Evolutionary conservation across 2,888 invertebrate species (phyloP).

Genomic region (Megastigmus dorsalis): DNA sequence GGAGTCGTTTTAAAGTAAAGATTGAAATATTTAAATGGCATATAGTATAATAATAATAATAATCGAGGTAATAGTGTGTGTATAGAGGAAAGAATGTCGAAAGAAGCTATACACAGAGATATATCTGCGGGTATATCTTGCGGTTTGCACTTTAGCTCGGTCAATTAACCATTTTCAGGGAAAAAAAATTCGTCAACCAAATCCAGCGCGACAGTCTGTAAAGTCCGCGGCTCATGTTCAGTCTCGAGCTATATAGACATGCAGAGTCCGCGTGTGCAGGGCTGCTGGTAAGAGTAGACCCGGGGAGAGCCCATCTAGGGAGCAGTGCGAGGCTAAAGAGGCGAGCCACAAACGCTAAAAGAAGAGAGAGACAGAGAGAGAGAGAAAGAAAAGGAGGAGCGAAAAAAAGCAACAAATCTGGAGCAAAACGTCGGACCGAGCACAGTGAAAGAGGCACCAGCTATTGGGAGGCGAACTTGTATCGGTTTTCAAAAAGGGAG

Average conservation of each 20-base stretch:
- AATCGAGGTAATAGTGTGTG: too few relatives aligned
- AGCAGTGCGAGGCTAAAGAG: not conserved
- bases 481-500: slow-evolving; percentile 69
- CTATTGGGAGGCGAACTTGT: slow-evolving; percentile 53
- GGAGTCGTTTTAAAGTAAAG: too few relatives aligned
- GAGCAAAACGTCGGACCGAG: slow-evolving; percentile 14
- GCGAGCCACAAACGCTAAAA: not conserved
- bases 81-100: not conserved
- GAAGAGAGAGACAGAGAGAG: not conserved
- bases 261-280: too few relatives aligned
- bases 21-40: too few relatives aligned
- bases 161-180: slow-evolving; percentile 70
- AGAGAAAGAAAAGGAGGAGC: not conserved
- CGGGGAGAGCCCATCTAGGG: too few relatives aligned
- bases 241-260: slow-evolving; percentile 28
- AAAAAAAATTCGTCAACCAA: slow-evolving; percentile 67
- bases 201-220: slow-evolving; percentile 72
- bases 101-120: not conserved
- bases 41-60: too few relatives aligned
- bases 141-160: slow-evolving; percentile 64
- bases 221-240: slow-evolving; percentile 69
- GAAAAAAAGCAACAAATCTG: not conserved
- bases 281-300: too few relatives aligned
- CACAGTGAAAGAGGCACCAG: slow-evolving; percentile 59
- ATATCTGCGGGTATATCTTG: slow-evolving; percentile 20